Evolutionary conservation across 2,888 invertebrate species (phyloP).

Genomic region (Teinopalpus imperialis): DNA sequence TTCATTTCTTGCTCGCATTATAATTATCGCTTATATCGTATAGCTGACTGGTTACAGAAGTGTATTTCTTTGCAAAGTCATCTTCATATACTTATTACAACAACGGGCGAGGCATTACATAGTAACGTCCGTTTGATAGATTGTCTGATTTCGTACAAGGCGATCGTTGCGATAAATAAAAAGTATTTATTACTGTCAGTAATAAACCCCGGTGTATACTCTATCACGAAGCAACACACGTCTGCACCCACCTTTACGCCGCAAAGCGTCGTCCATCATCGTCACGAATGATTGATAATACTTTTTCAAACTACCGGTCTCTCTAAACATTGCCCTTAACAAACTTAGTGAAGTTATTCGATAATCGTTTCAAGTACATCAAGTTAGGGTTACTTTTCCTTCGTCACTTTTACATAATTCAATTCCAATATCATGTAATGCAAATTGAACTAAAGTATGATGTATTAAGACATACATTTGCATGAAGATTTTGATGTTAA

Average conservation of each 20-base stretch:
- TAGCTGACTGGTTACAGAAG: no score
- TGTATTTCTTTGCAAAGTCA: slow-evolving; percentile 6
- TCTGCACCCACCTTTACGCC: slow-evolving; percentile 39
- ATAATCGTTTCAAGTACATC: slow-evolving; percentile 19
- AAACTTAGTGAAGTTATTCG: slow-evolving; percentile 23
- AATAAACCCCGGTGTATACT: slow-evolving; percentile 33
- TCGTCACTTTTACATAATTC: slow-evolving; percentile 5
- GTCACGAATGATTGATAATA: slow-evolving; percentile 73
- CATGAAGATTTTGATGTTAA: slow-evolving; percentile 34
- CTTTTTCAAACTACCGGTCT: slow-evolving; percentile 58
- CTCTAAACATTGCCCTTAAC: slow-evolving; percentile 50
- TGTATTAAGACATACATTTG: slow-evolving; percentile 37
- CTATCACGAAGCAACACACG: slow-evolving; percentile 28
- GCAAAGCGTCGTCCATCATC: slow-evolving; percentile 55
- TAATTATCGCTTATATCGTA: no score
- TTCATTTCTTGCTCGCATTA: no score
- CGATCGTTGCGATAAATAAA: slow-evolving; percentile 19
- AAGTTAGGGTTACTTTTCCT: slow-evolving; percentile 30
- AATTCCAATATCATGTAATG: slow-evolving; percentile 14
- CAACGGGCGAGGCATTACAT: slow-evolving; percentile 1
- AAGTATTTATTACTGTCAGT: slow-evolving; percentile 30
- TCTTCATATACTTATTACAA: neutral
- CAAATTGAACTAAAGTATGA: slow-evolving; percentile 26
- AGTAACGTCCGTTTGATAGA: slow-evolving; percentile 12
- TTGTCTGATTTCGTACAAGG: slow-evolving; percentile 6